Evolutionary conservation across 2,888 invertebrate genomes (phyloP).

Genomic region (Ganaspis brasiliensis): DNA sequence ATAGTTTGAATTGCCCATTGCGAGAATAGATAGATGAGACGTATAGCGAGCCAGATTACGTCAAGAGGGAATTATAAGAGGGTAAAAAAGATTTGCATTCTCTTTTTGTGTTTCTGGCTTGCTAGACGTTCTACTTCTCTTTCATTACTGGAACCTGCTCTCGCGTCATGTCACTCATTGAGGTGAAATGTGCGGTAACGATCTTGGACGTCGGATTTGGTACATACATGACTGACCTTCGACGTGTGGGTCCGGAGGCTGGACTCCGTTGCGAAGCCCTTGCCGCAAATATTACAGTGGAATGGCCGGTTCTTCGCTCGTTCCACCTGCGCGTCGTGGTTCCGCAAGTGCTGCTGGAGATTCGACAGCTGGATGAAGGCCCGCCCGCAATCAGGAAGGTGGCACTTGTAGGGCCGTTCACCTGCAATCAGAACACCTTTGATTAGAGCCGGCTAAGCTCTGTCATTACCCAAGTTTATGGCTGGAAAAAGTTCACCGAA

Average conservation of each 20-base stretch:
- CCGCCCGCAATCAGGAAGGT: slow-evolving; percentile 96
- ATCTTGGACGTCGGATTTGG: slow-evolving; percentile 80
- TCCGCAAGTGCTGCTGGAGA: slow-evolving; percentile 96
- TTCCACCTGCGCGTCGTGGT: slow-evolving; percentile 97
- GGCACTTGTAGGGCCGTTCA: slow-evolving; percentile 98
- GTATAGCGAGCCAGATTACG: slow-evolving; percentile 52
- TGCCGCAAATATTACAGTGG: slow-evolving; percentile 97
- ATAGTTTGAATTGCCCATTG: slow-evolving; percentile 57
- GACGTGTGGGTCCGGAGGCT: slow-evolving; percentile 97
- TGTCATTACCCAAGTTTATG: slow-evolving; percentile 43
- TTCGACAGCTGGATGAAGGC: slow-evolving; percentile 98
- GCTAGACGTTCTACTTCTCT: slow-evolving; percentile 44
- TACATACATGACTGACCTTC: slow-evolving; percentile 93
- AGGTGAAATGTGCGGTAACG: slow-evolving; percentile 55
- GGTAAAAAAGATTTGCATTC: background rate
- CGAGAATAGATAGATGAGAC: slow-evolving; percentile 60
- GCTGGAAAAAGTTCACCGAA: slow-evolving; percentile 29
- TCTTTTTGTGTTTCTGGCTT: slow-evolving; percentile 24
- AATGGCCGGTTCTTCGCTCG: slow-evolving; percentile 97
- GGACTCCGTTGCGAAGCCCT: slow-evolving; percentile 97
- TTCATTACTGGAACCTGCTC: slow-evolving; percentile 55
- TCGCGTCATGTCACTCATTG: slow-evolving; percentile 52
- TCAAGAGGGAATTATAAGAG: background rate
- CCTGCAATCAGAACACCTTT: slow-evolving; percentile 83
- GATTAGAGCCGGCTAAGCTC: slow-evolving; percentile 44